Conservation (phyloP, 2,113 vertebrate genomes). For the Falco punctatus region DNA sequence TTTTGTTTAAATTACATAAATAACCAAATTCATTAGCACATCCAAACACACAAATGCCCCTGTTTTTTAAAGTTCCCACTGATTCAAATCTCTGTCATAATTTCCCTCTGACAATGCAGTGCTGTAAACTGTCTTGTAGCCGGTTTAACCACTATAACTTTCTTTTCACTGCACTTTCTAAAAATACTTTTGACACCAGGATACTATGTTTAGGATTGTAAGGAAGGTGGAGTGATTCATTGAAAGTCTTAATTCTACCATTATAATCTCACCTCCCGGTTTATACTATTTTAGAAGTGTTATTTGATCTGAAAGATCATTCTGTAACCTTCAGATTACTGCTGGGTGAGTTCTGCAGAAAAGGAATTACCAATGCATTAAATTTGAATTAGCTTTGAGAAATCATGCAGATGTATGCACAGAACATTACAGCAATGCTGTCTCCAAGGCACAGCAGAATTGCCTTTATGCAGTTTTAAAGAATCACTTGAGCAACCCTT, state of each 20-base stretch:
- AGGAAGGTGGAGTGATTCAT: slow-evolving; percentile 50
- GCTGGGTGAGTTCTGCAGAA: slow-evolving; percentile 72
- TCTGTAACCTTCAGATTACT: slow-evolving; percentile 80
- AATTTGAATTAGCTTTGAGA: slow-evolving; percentile 82
- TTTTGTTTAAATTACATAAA: not conserved
- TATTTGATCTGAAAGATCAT: slow-evolving; percentile 77
- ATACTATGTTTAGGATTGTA: slow-evolving; percentile 28
- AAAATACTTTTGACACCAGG: slow-evolving; percentile 51
- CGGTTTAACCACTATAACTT: slow-evolving; percentile 7
- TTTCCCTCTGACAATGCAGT: not conserved
- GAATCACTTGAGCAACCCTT: slow-evolving; percentile 79
- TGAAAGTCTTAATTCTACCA: slow-evolving; percentile 65
- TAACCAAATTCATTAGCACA: not conserved
- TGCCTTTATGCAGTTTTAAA: slow-evolving; percentile 81
- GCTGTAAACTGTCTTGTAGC: not conserved
- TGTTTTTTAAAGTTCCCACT: not conserved
- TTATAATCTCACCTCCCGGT: slow-evolving; percentile 62
- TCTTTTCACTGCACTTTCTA: not conserved
- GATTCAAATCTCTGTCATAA: slow-evolving; percentile 1
- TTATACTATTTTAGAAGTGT: slow-evolving; percentile 69
- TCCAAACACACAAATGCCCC: not conserved
- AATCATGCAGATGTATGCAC: slow-evolving; percentile 83
- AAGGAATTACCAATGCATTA: slow-evolving; percentile 82
- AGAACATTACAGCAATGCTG: slow-evolving; percentile 71
- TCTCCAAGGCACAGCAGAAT: slow-evolving; percentile 77